Evolutionary conservation across 1,140 invertebrate species (phyloP).

Genomic region (Bursaphelenchus mucronatus): DNA sequence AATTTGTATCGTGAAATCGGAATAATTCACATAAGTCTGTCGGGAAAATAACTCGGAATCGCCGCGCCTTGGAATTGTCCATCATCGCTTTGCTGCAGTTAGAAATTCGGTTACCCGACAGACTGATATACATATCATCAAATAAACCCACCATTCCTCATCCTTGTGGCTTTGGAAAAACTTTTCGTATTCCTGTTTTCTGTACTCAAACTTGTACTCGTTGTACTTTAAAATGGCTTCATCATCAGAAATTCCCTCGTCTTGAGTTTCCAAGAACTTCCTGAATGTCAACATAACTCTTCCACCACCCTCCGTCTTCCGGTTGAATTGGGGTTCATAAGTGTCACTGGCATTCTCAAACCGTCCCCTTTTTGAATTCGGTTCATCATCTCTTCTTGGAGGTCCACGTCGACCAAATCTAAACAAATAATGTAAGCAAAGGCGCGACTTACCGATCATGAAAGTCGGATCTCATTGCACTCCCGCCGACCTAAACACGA

Average conservation of each 20-base stretch:
- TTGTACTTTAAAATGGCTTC: slow-evolving; percentile 94
- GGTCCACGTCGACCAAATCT: slow-evolving; percentile 5
- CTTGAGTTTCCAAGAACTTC: slow-evolving; percentile 87
- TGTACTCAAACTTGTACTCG: slow-evolving; percentile 95
- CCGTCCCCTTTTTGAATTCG: slow-evolving; percentile 31
- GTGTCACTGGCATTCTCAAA: slow-evolving; percentile 43
- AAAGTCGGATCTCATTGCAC: slow-evolving; percentile 9
- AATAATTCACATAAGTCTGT: slow-evolving; percentile 1
- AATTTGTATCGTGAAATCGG: background rate
- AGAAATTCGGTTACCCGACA: too few species aligned
- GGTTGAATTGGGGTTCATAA: slow-evolving; percentile 43
- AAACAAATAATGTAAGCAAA: background rate
- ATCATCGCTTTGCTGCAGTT: too few species aligned
- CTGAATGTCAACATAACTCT: slow-evolving; percentile 86
- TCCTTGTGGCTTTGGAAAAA: slow-evolving; percentile 98
- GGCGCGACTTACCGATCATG: background rate
- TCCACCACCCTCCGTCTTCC: slow-evolving; percentile 68
- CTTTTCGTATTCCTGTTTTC: slow-evolving; percentile 89
- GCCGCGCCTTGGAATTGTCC: too few species aligned
- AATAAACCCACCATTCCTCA: slow-evolving; percentile 86
- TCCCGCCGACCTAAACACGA: too few species aligned
- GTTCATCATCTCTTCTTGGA: slow-evolving; percentile 35
- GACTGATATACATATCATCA: slow-evolving; percentile 19
- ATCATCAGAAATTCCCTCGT: slow-evolving; percentile 82
- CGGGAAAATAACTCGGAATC: too few species aligned